phyloP scores from a whole-genome alignment of 2,888 invertebrate species.

The Ennomos fuscantarius region DNA sequence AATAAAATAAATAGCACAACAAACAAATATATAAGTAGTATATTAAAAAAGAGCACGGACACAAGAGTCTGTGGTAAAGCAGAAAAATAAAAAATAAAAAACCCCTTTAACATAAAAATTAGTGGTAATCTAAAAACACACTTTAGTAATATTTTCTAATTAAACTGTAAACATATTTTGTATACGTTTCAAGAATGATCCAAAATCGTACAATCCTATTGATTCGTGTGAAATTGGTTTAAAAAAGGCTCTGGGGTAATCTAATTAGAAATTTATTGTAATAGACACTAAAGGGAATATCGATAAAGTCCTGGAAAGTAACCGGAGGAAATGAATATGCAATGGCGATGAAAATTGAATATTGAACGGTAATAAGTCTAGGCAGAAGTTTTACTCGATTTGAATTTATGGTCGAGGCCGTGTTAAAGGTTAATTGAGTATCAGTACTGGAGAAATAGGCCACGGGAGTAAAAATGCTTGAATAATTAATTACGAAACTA shows the following conservation, averaged over 20 bases:
- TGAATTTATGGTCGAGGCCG: constrained; percentile 19
- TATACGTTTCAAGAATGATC: no score
- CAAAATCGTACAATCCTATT: not conserved
- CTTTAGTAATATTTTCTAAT: no score
- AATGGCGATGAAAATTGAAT: constrained; percentile 48
- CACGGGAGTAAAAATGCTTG: no score
- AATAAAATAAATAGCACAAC: no score
- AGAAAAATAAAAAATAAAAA: no score
- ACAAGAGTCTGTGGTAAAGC: no score
- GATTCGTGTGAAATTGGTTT: not conserved
- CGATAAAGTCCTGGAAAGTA: constrained; percentile 42
- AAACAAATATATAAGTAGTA: no score
- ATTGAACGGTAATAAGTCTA: constrained; percentile 50
- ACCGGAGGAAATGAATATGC: constrained; percentile 53
- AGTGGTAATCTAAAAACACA: no score
- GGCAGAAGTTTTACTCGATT: constrained; percentile 31
- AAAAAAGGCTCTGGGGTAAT: constrained; percentile 33
- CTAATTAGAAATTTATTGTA: constrained; percentile 58
- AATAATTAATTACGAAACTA: no score
- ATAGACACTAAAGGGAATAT: constrained; percentile 46
- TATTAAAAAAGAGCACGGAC: no score
- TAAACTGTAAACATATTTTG: no score
- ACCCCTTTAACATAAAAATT: no score
- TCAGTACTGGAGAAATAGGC: not conserved
- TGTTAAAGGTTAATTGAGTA: constrained; percentile 25